Percentiles rank a stretch among this genome's conserved stretches.
These are phyloP conservation scores for Drosophila aldrichi DNA, from an alignment of 2,888 invertebrate genomes.

Conservation along the genomic window DNA sequence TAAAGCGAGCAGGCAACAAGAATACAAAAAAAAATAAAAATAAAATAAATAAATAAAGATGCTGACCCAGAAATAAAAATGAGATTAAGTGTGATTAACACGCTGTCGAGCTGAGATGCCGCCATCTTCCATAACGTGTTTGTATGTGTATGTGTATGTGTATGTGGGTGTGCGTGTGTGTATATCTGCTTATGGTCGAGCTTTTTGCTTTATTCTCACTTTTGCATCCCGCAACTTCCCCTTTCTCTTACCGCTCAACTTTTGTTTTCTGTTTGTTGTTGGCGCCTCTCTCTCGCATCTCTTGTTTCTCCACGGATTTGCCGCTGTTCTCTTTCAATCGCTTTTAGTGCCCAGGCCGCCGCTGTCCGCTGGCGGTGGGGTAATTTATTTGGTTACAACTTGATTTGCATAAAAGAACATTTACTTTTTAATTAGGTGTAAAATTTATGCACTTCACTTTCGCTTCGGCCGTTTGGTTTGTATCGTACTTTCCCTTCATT, in stretches of 20 bases:
- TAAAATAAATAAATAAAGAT: slow-evolving; percentile 68
- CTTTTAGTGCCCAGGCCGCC: slow-evolving; percentile 7
- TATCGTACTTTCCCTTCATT: background rate
- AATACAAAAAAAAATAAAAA: slow-evolving; percentile 37
- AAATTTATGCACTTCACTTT: slow-evolving; percentile 79
- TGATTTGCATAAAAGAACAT: slow-evolving; percentile 81
- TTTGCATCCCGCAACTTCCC: slow-evolving; percentile 28
- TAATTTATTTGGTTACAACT: slow-evolving; percentile 77
- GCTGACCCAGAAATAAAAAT: slow-evolving; percentile 82
- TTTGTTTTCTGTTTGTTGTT: slow-evolving; percentile 21
- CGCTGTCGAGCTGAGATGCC: slow-evolving; percentile 67
- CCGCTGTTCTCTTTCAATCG: slow-evolving; percentile 18
- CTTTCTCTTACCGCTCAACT: slow-evolving; percentile 17
- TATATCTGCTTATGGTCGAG: slow-evolving; percentile 18
- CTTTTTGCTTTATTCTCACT: slow-evolving; percentile 52
- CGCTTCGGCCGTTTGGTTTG: slow-evolving; percentile 43
- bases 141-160: slow-evolving; percentile 12
- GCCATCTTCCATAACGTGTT: slow-evolving; percentile 55
- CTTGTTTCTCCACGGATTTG: slow-evolving; percentile 31
- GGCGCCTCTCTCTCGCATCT: slow-evolving; percentile 15
- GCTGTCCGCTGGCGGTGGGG: slow-evolving; percentile 28
- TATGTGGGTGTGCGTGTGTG: slow-evolving; percentile 6
- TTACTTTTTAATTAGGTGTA: slow-evolving; percentile 81
- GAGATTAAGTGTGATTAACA: slow-evolving; percentile 82
- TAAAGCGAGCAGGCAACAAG: slow-evolving; percentile 12